Base-by-base conservation (phyloP, 2,113 vertebrate genomes). In the Rhineura floridana region DNA sequence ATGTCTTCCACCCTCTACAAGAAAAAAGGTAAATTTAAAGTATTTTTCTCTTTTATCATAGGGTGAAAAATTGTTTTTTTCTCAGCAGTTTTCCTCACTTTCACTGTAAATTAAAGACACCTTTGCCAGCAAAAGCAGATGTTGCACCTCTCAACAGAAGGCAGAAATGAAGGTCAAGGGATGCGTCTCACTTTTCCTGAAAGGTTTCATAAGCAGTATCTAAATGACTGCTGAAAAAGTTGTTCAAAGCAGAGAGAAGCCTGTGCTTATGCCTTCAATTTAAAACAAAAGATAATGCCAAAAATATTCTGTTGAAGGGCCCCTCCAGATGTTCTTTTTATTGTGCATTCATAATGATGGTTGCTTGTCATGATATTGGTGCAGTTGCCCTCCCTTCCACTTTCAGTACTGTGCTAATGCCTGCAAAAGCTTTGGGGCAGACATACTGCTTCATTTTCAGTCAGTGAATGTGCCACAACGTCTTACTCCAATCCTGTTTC, bases 161-260 rank as follows among this genome's bases (percentile, higher is more conserved):
- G 4, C 10, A 73, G 10, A 90, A 69, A 0, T 0, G 36, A 46
- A 0, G 0, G 21, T 86, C 73, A 80, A 55, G 76, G 10, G 4
- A 78, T 39, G 4, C 21, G 36, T 69, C 89, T 93, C 59, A 85
- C 0, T 23, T 6, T 59, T 80, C n/a, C 23, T 63, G 30, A 25
- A n/a, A 81, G 5, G 76, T 6, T n/a, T 72, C 2, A 15, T 8
- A n/a, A 42, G 52, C 0, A 0, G 1, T 83, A 63, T 77, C 3
- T 5, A 73, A 82, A 91, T 81, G 36, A 4, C 28, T 28, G 1
- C n/a, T 19, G 50, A 55, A 52, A 12, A 44, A 1, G 2, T 39
- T 73, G 2, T 15, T 83, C 82, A 72, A 80, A 86, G 65, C 3
- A 87, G 23, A 84, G 65, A 48, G 2, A 46, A 11, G 72, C 70